Conservation (phyloP, 2,797 vertebrate genomes). For the Anguilla obscura region DNA sequence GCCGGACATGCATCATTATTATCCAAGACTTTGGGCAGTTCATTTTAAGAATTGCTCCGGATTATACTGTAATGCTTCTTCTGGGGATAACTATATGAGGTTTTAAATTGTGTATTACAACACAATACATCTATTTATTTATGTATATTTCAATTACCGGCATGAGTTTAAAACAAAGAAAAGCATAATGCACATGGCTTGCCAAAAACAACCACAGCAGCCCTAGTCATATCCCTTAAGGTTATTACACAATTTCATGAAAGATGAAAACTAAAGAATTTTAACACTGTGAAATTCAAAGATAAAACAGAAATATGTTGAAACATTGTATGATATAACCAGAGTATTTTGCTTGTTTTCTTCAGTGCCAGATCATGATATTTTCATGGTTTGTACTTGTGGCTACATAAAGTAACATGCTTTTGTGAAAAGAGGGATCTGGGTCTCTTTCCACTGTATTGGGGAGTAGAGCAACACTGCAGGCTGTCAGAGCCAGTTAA, state of each 20-base stretch:
- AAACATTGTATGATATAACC: neutral
- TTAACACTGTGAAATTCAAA: conserved; percentile 29
- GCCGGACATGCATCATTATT: conserved; percentile 7
- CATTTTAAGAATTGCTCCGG: neutral
- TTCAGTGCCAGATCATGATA: neutral
- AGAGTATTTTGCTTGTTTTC: neutral
- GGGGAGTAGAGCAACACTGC: neutral
- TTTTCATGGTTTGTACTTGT: neutral
- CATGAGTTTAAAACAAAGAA: neutral
- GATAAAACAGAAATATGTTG: neutral
- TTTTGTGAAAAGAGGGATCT: neutral
- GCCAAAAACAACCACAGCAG: neutral
- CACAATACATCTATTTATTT: neutral
- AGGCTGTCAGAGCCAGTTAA: neutral
- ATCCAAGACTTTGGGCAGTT: neutral
- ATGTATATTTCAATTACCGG: neutral
- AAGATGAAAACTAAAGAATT: conserved; percentile 27
- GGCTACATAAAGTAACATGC: neutral
- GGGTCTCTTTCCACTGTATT: neutral
- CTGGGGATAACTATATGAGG: neutral
- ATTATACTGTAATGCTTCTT: neutral
- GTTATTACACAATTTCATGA: neutral
- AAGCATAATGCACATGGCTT: neutral
- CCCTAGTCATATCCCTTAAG: conserved; percentile 39
- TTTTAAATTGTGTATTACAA: neutral